A percentile compares a stretch with the other conserved stretches of the same genome.
phyloP scores from a whole-genome alignment of 2,888 invertebrate genomes.

The Mesorhabditis spiculigera region DNA sequence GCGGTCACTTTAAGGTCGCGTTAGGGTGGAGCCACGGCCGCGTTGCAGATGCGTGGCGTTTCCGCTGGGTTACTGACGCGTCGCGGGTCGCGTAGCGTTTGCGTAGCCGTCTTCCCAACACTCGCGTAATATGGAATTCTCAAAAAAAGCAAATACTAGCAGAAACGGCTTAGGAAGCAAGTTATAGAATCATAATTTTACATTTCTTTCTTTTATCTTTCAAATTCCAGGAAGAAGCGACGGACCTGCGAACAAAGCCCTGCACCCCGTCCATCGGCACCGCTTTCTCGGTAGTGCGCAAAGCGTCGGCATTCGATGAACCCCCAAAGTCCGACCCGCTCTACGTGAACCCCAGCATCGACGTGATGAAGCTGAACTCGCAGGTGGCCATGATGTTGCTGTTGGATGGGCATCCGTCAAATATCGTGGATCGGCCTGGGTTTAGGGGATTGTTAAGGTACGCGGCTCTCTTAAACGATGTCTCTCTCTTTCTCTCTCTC shows the following conservation, averaged over 20 bases:
- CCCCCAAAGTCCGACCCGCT: background rate
- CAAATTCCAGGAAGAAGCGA: background rate
- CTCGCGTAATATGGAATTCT: too few species aligned
- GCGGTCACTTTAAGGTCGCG: too few species aligned
- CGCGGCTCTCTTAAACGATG: accelerated
- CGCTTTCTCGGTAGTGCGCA: background rate
- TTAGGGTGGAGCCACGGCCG: too few species aligned
- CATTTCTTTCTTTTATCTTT: too few species aligned
- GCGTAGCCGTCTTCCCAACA: too few species aligned
- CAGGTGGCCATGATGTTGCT: conserved; percentile 42
- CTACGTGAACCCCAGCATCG: background rate
- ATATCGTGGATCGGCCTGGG: conserved; percentile 38
- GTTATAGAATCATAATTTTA: too few species aligned
- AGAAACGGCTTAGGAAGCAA: too few species aligned
- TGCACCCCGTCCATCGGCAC: background rate
- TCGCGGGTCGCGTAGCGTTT: too few species aligned
- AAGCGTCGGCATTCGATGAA: background rate
- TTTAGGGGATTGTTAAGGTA: conserved; percentile 33
- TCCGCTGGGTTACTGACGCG: too few species aligned
- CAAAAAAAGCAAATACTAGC: too few species aligned
- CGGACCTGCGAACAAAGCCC: conserved; percentile 1
- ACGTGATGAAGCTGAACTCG: background rate
- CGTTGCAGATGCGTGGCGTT: too few species aligned
- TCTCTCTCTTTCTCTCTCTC: too few species aligned
- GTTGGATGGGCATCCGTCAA: conserved; percentile 39